Evolutionary conservation across 37 sponge, comb jelly and placozoan genomes (phyloP).

Genomic region (Axinella damicornis): DNA sequence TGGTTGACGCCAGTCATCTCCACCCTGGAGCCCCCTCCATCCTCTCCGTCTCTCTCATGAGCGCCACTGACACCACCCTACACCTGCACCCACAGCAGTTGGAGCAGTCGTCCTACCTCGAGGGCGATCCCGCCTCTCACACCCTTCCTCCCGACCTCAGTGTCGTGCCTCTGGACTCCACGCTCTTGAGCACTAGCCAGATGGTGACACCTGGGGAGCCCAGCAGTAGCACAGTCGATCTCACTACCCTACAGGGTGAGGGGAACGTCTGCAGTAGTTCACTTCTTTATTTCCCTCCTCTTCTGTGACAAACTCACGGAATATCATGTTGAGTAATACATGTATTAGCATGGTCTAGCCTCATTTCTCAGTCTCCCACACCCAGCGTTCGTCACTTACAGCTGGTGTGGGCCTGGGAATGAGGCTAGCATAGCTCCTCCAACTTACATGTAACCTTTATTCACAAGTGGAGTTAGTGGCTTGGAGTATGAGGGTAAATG

Average conservation of each 20-base stretch:
- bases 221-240: neutral
- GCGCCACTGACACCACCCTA: neutral
- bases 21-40: neutral
- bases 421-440: too few species aligned
- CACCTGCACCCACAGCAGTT: neutral
- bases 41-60: conserved; percentile 5
- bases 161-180: conserved; percentile 11
- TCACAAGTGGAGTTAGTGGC: neutral
- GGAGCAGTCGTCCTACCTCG: neutral
- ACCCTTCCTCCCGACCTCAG: neutral
- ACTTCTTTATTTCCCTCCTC: too few species aligned
- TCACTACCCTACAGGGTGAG: neutral
- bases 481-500: neutral
- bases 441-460: too few species aligned
- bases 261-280: too few species aligned
- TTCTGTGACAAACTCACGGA: too few species aligned
- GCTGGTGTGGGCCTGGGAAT: too few species aligned
- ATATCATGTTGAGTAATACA: neutral
- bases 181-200: neutral
- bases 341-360: neutral
- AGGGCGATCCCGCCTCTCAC: neutral
- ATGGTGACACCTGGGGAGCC: too few species aligned
- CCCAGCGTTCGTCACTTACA: too few species aligned
- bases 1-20: neutral
- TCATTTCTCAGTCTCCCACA: too few species aligned